Evolutionary conservation across 2,797 vertebrate genomes (phyloP), one percentile per base, ranked within the genome.

Genomic region (Delichon dasypus): DNA sequence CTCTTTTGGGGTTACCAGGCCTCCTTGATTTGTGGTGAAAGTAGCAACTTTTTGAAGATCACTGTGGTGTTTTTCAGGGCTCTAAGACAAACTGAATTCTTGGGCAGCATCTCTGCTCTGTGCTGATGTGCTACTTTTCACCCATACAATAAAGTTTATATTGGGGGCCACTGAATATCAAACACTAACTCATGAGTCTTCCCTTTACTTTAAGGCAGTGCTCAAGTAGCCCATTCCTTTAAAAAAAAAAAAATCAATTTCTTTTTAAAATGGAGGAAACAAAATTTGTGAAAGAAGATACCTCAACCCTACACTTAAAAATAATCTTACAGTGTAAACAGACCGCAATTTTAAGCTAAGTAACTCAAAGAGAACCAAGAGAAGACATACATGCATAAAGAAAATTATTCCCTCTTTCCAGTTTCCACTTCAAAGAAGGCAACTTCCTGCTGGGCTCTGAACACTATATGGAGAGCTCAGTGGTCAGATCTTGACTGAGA

Each of bases 231-330:
- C 20, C 8, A 5, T 67, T 85, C 55, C n/a, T 48, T 76, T 16
- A 50, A 38, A 7, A 2, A 50, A 29, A 9, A 4, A 5, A 10
- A 38, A 7, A 2, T 38, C 6, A 4, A 32, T 3, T 17, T 29
- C 12, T 64, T 81, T 72, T 45, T 47, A 8, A 58, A 78, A 34
- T 16, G 5, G 44, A 68, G 13, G 17, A 80, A 88, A 53, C 62
- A 30, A 25, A 47, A 8, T 71, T 62, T 94, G 32, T 86, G n/a
- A 70, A 91, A 88, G 65, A 29, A 55, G 64, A 70, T 44, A 5
- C 0, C 1, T 4, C 48, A 65, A 47, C 6, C 4, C 13, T 55
- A 9, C 1, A 2, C 45, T 75, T 91, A 36, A 74, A 90, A 90
- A 36, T 15, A n/a, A 22, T n/a, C 16, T 65, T 65, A 57, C 25